Conservation (phyloP, 2,888 invertebrate species). For the Cheilosia variabilis region DNA sequence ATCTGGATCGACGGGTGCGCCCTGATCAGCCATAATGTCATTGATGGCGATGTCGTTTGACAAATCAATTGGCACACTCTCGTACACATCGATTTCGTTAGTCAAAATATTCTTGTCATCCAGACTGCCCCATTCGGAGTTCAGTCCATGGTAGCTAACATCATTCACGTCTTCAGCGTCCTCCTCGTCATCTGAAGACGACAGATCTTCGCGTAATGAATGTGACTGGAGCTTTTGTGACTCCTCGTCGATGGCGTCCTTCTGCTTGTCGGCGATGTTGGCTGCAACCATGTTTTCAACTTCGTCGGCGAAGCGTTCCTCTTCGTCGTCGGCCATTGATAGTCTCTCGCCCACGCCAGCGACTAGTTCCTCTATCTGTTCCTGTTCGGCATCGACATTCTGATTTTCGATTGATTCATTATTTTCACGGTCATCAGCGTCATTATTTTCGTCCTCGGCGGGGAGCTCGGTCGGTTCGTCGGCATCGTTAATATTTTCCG, state of each 20-base stretch:
- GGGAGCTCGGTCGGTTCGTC: conserved; percentile 48
- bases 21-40: conserved; percentile 80
- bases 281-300: conserved; percentile 42
- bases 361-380: conserved; percentile 46
- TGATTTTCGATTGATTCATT: conserved; percentile 61
- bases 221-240: not conserved
- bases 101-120: conserved; percentile 79
- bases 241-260: conserved; percentile 10
- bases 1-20: conserved; percentile 82
- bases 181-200: conserved; percentile 80
- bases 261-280: conserved; percentile 12
- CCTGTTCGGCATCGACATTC: conserved; percentile 28
- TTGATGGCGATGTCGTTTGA: conserved; percentile 83
- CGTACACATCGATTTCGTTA: conserved; percentile 81
- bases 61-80: conserved; percentile 81
- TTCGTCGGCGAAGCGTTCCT: conserved; percentile 38
- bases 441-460: conserved; percentile 33
- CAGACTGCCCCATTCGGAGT: conserved; percentile 79
- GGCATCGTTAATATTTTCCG: conserved; percentile 71
- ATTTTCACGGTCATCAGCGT: conserved; percentile 50
- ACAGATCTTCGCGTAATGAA: conserved; percentile 79
- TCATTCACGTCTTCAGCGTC: conserved; percentile 62
- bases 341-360: conserved; percentile 49
- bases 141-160: conserved; percentile 78
- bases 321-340: conserved; percentile 37